These are phyloP conservation scores for Apis florea DNA, from an alignment of 1,140 invertebrate genomes.

Conservation along the genomic window DNA sequence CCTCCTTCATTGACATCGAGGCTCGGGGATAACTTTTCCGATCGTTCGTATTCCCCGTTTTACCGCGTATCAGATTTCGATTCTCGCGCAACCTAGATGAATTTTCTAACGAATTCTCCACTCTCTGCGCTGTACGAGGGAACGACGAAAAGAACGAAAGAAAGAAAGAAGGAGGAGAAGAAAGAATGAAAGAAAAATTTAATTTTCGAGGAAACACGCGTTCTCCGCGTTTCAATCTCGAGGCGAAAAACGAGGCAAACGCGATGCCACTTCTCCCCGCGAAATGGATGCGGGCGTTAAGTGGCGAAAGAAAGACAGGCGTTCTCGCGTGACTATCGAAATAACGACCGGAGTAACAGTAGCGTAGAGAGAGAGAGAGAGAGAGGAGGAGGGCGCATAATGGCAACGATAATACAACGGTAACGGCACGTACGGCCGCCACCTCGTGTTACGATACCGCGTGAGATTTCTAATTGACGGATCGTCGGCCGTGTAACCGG, in stretches of 20 bases:
- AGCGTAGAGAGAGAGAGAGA: neutral
- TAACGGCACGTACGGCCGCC: slow-evolving; percentile 29
- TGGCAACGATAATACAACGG: slow-evolving; percentile 47
- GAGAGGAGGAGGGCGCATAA: slow-evolving; percentile 36
- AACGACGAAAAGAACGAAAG: too few relatives aligned
- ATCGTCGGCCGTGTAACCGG: slow-evolving; percentile 60
- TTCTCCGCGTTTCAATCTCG: slow-evolving; percentile 2
- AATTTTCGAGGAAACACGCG: neutral
- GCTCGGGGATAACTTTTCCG: neutral
- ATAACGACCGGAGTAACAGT: slow-evolving; percentile 57
- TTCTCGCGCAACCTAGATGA: neutral
- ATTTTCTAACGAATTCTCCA: neutral
- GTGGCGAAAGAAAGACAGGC: neutral
- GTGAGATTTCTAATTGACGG: slow-evolving; percentile 63
- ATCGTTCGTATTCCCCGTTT: neutral
- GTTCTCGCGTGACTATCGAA: slow-evolving; percentile 54
- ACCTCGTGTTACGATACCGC: slow-evolving; percentile 20
- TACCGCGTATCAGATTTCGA: slow-evolving; percentile 2
- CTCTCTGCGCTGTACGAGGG: too few relatives aligned
- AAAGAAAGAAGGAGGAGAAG: too few relatives aligned
- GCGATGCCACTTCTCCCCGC: neutral
- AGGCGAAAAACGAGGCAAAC: neutral
- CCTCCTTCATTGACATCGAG: slow-evolving; percentile 65
- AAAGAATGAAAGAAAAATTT: neutral
- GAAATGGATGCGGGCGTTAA: slow-evolving; percentile 46